A percentile compares a stretch with the other conserved stretches of the same genome.
Evolutionary conservation across 2,797 vertebrate species (phyloP).

Genomic region (Echiichthys vipera): DNA sequence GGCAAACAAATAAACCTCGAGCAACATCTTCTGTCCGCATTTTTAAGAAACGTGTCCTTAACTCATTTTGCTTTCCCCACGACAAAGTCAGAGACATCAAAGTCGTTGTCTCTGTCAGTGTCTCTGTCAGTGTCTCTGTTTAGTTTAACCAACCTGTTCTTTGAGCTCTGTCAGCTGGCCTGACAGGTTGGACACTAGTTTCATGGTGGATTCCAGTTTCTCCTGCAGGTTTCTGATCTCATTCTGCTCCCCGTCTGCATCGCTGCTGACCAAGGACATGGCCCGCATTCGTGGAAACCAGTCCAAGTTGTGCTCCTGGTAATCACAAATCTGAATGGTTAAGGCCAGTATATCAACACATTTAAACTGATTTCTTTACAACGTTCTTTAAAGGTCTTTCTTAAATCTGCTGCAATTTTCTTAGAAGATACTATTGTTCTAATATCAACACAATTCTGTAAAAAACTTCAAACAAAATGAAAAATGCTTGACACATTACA

Average conservation of each 20-base stretch:
- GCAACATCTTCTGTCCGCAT: neutral
- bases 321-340: conserved; percentile 35
- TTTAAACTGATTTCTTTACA: neutral
- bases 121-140: neutral
- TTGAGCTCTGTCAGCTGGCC: conserved; percentile 96
- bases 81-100: neutral
- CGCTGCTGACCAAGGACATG: conserved; percentile 98
- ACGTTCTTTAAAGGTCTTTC: neutral
- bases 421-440: neutral
- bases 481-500: conserved; percentile 6
- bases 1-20: conserved; percentile 52
- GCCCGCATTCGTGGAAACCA: conserved; percentile 98
- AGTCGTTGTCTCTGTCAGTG: neutral
- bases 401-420: neutral
- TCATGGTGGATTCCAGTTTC: conserved; percentile 98
- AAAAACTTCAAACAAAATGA: too few species aligned
- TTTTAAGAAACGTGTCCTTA: neutral
- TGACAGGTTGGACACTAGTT: conserved; percentile 94
- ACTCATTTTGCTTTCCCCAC: neutral
- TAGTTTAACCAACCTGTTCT: conserved; percentile 88
- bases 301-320: conserved; percentile 95
- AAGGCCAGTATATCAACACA: neutral
- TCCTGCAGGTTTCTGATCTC: conserved; percentile 97
- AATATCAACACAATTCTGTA: too few species aligned
- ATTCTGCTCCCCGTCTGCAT: conserved; percentile 96